Conservation (phyloP, 2,888 invertebrate species). For the Criorhina ranunculi region DNA sequence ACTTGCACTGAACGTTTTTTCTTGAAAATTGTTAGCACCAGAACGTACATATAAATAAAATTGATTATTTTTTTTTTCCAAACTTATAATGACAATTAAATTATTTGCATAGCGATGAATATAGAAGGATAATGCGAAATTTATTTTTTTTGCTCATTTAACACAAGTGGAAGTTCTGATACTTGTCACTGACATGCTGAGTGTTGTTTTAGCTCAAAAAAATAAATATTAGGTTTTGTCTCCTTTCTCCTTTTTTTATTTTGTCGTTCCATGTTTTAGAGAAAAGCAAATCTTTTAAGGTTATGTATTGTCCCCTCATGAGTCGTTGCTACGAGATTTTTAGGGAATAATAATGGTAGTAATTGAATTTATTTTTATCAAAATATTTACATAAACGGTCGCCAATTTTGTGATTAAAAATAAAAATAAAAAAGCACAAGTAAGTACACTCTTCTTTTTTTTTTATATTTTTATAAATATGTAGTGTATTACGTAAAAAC, state of each 20-base stretch:
- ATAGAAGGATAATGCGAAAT: conserved; percentile 40
- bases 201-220: conserved; percentile 40
- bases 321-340: background rate
- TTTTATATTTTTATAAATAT: too few relatives aligned
- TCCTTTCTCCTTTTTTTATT: conserved; percentile 6
- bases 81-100: conserved; percentile 8
- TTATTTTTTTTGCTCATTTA: conserved; percentile 6
- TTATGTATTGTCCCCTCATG: background rate
- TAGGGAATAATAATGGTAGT: background rate
- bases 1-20: conserved; percentile 72
- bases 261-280: background rate
- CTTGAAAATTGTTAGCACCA: conserved; percentile 65
- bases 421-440: too few relatives aligned
- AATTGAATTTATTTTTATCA: background rate
- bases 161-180: conserved; percentile 23
- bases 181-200: conserved; percentile 55
- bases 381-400: conserved; percentile 44
- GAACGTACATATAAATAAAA: conserved; percentile 52
- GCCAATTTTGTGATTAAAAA: conserved; percentile 30
- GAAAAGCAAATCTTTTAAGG: background rate
- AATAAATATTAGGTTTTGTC: conserved; percentile 11
- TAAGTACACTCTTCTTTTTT: conserved; percentile 28
- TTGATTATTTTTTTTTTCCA: too few relatives aligned
- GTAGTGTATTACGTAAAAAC: too few relatives aligned
- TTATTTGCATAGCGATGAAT: conserved; percentile 39